Base-by-base conservation (phyloP, 2,888 invertebrate species). In the Caenorhabditis imperialis region DNA sequence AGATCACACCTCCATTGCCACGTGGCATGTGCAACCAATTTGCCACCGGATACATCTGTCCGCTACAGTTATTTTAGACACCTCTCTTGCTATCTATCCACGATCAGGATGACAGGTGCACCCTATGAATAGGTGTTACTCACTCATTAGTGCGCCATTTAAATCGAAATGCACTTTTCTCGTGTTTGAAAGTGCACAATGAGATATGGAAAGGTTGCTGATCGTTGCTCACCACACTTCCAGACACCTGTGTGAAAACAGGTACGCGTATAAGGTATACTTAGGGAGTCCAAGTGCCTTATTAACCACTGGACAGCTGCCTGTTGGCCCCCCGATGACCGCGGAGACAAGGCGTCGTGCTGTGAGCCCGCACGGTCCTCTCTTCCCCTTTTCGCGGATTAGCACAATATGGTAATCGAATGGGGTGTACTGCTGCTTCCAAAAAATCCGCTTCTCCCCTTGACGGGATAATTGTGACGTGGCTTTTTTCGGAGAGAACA, bases 391-490 rank as follows among this genome's bases (percentile, higher is more conserved):
- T 25, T 12, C 25, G 27, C 65, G 55, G 55, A 55, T 51, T 51
- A 61, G 30, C 57, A 57, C 57, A 57, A 47, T 58, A 58, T 58
- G 30, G 30, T 30, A 30, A 30, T 30, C 7, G 7, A n/a, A n/a
- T n/a, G n/a, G n/a, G n/a, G n/a, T n/a, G n/a, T n/a, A n/a, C n/a
- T n/a, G n/a, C n/a, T n/a, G n/a, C n/a, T n/a, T n/a, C n/a, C n/a
- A n/a, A n/a, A n/a, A n/a, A n/a, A n/a, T n/a, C n/a, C n/a, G n/a
- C n/a, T n/a, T n/a, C n/a, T 58, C 50, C 22, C 45, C 2, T 53
- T 62, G 62, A 62, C 44, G 53, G 22, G 53, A 62, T 62, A 62
- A 62, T 62, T 62, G 62, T 53, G 62, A 53, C 62, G 62, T 62
- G 62, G 51, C 62, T 20, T 10, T 30, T 38, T 16, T 38, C 18